Percentiles rank a stretch among this genome's conserved stretches.
phyloP scores from a whole-genome alignment of 2,797 vertebrate genomes.

The Pipistrellus kuhlii region DNA sequence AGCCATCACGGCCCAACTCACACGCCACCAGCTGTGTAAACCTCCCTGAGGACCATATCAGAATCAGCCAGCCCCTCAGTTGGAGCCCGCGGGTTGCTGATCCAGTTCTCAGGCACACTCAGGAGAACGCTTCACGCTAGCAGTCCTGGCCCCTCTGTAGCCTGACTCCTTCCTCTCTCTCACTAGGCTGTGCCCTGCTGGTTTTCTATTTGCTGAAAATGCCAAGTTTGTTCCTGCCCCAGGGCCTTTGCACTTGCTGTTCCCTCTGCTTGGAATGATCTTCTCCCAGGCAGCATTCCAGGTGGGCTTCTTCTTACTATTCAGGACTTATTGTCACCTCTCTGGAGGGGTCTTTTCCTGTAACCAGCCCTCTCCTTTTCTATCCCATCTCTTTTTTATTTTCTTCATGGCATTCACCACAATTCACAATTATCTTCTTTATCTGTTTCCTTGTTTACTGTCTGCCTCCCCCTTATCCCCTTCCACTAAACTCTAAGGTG shows the following conservation, averaged over 20 bases:
- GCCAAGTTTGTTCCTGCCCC: neutral
- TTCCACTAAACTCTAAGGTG: neutral
- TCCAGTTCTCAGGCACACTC: neutral
- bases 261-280: neutral
- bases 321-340: neutral
- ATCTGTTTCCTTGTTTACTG: neutral
- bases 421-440: neutral
- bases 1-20: neutral
- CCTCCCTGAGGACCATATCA: neutral
- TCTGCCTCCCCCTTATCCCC: neutral
- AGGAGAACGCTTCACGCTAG: neutral
- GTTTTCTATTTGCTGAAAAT: neutral
- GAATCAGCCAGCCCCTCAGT: neutral
- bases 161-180: neutral
- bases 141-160: neutral
- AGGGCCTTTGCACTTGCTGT: neutral
- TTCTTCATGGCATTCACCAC: neutral
- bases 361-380: neutral
- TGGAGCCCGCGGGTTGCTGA: neutral
- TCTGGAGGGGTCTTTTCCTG: neutral
- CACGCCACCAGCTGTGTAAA: neutral
- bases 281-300: neutral
- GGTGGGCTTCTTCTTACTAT: neutral
- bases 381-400: neutral
- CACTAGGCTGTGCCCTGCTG: neutral